These are phyloP conservation scores for Verasper variegatus DNA, from an alignment of 2,113 vertebrate genomes.

Conservation along the genomic window DNA sequence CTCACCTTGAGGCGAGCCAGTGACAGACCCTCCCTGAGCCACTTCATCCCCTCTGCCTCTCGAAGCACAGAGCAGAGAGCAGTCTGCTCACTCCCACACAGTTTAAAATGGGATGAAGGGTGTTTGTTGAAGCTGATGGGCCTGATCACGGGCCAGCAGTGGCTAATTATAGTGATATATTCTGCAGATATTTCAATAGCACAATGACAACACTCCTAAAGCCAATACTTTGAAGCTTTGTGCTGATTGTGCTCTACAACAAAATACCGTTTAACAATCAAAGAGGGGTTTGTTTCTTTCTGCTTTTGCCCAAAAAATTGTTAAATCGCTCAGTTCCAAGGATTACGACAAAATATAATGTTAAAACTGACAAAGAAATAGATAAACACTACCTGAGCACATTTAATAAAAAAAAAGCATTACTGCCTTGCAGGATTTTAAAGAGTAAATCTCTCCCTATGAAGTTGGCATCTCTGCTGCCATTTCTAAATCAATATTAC, in stretches of 20 bases:
- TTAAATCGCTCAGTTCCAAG: not conserved
- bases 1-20: conserved; percentile 66
- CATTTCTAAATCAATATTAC: conserved; percentile 1
- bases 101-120: conserved; percentile 52
- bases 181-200: conserved; percentile 33
- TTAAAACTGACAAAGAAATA: conserved; percentile 14
- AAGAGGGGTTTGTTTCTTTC: conserved; percentile 23
- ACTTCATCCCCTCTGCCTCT: conserved; percentile 44
- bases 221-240: conserved; percentile 36
- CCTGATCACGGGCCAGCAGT: conserved; percentile 38
- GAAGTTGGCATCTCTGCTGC: conserved; percentile 20
- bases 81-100: not conserved
- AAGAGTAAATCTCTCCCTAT: not conserved
- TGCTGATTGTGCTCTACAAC: conserved; percentile 25
- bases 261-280: conserved; percentile 37
- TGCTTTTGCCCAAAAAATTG: not conserved
- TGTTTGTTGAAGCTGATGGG: conserved; percentile 36
- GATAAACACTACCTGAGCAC: not conserved
- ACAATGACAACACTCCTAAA: conserved; percentile 21
- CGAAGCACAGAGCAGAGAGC: conserved; percentile 11
- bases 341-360: conserved; percentile 10
- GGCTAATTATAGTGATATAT: conserved; percentile 50
- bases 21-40: conserved; percentile 52
- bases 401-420: conserved; percentile 7
- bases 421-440: not conserved